phyloP scores from a whole-genome alignment of 2,888 invertebrate species.

The Heliconius aoede region DNA sequence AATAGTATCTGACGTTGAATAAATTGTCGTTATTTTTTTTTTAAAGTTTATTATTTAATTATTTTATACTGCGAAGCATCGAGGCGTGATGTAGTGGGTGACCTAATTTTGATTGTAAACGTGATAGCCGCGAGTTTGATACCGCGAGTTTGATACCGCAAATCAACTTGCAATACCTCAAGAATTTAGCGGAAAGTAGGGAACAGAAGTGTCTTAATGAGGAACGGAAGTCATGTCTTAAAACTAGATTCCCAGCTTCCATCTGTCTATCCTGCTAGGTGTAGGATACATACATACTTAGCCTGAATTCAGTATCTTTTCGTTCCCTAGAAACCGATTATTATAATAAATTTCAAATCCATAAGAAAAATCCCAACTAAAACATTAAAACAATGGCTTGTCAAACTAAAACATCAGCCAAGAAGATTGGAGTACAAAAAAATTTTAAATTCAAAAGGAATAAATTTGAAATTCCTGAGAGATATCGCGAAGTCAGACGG shows the following conservation, averaged over 20 bases:
- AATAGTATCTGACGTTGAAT: background rate
- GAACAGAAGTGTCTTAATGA: background rate
- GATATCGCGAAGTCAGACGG: constrained; percentile 45
- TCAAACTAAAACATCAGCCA: constrained; percentile 15
- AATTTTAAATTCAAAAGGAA: constrained; percentile 40
- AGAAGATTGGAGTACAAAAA: constrained; percentile 25
- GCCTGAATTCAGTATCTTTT: too few species aligned
- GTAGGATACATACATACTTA: background rate
- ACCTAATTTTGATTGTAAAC: too few species aligned
- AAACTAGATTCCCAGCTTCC: background rate
- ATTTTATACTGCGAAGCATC: background rate
- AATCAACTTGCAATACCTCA: too few species aligned
- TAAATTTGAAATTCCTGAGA: constrained; percentile 41
- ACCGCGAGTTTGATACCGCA: too few species aligned
- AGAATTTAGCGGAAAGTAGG: background rate
- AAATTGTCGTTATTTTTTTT: background rate
- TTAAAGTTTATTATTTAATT: background rate
- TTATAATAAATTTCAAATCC: background rate
- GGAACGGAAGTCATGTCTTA: background rate
- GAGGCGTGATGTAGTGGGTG: too few species aligned
- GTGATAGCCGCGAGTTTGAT: too few species aligned
- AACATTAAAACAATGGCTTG: constrained; percentile 21
- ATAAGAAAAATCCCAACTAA: background rate
- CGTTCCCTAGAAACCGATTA: too few species aligned
- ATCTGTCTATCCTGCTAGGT: background rate